Conservation (phyloP, 1,140 invertebrate genomes). For the Samia ricini region DNA sequence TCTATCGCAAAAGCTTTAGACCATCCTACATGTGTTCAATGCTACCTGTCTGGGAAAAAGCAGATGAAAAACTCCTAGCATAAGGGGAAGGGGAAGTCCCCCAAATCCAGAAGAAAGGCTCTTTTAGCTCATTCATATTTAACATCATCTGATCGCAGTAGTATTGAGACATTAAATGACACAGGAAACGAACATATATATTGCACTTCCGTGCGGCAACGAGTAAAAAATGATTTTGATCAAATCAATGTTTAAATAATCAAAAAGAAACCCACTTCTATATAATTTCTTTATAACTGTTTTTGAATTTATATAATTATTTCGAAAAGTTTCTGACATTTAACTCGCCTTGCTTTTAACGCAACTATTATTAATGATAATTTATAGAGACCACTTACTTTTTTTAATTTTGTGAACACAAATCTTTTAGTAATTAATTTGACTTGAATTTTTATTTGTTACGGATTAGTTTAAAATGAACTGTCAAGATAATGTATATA, state of each 20-base stretch:
- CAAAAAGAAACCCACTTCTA: background rate
- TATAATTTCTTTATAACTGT: background rate
- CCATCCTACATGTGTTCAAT: slow-evolving; percentile 83
- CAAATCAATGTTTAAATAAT: slow-evolving; percentile 66
- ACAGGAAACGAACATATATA: slow-evolving; percentile 41
- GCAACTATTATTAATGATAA: background rate
- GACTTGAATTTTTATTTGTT: background rate
- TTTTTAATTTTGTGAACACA: background rate
- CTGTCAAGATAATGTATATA: background rate
- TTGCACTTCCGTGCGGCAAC: slow-evolving; percentile 43
- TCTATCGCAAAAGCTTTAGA: slow-evolving; percentile 79
- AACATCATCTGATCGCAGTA: slow-evolving; percentile 69
- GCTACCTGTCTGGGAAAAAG: slow-evolving; percentile 79
- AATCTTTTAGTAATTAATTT: background rate
- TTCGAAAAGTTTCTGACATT: no score
- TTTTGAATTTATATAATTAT: no score
- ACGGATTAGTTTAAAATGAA: background rate
- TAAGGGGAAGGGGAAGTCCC: slow-evolving; percentile 76
- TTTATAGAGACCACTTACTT: background rate
- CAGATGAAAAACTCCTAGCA: slow-evolving; percentile 80
- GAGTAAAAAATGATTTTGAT: slow-evolving; percentile 50
- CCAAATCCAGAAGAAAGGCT: slow-evolving; percentile 71
- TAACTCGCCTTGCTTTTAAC: background rate
- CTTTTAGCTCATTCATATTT: slow-evolving; percentile 54
- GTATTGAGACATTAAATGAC: slow-evolving; percentile 68